phyloP scores from a whole-genome alignment of 2,797 vertebrate species.

The Scarus forsteni region DNA sequence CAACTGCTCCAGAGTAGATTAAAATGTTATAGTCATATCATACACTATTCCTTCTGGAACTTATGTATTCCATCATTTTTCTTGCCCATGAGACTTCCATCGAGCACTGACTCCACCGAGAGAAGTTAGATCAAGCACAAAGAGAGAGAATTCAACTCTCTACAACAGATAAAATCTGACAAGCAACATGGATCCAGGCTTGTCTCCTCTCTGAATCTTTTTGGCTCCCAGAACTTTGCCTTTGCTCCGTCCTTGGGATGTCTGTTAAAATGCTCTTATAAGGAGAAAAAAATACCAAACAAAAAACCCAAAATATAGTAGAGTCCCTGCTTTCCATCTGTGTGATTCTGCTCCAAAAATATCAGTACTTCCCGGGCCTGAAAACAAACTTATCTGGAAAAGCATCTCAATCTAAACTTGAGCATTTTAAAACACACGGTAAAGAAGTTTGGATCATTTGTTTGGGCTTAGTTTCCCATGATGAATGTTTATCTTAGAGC shows the following conservation, averaged over 20 bases:
- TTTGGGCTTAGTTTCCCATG: constrained; percentile 69
- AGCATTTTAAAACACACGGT: constrained; percentile 56
- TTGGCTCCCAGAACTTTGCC: constrained; percentile 54
- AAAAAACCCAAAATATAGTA: constrained; percentile 60
- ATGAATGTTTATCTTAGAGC: constrained; percentile 68
- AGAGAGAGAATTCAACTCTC: constrained; percentile 60
- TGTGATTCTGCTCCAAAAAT: constrained; percentile 69
- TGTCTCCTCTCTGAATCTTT: constrained; percentile 67
- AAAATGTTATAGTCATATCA: constrained; percentile 38
- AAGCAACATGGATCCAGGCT: constrained; percentile 74
- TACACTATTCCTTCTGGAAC: constrained; percentile 36
- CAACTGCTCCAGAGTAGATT: constrained; percentile 37
- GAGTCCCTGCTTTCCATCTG: constrained; percentile 62
- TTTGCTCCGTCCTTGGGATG: constrained; percentile 52
- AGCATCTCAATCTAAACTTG: constrained; percentile 51
- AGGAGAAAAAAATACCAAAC: constrained; percentile 45
- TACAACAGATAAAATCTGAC: constrained; percentile 76
- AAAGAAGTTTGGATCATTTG: constrained; percentile 67
- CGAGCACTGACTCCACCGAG: constrained; percentile 56
- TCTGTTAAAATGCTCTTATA: constrained; percentile 62
- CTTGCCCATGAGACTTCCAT: constrained; percentile 56
- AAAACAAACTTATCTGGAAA: constrained; percentile 65
- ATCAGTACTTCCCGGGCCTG: constrained; percentile 33
- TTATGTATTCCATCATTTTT: constrained; percentile 40
- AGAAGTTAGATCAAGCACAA: constrained; percentile 75